phyloP scores from a whole-genome alignment of 1,140 invertebrate genomes.

The Zaprionus gabonicus region DNA sequence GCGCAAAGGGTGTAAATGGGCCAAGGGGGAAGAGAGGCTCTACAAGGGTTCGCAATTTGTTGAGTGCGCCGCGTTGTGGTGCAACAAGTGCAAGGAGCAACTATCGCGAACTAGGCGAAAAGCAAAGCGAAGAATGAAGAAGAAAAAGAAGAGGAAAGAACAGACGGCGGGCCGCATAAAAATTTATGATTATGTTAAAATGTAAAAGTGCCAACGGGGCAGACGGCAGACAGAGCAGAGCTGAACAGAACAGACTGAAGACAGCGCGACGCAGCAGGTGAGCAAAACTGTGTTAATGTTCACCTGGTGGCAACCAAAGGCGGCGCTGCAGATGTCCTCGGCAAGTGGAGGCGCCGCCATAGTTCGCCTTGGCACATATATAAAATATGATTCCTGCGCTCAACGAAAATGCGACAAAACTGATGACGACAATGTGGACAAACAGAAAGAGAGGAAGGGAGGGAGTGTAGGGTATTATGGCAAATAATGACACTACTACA shows the following conservation, averaged over 20 bases:
- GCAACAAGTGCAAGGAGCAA: constrained; percentile 71
- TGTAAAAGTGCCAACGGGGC: constrained; percentile 72
- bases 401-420: constrained; percentile 76
- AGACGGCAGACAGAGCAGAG: constrained; percentile 5
- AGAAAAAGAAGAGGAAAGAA: neutral
- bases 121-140: neutral
- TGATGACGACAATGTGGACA: constrained; percentile 68
- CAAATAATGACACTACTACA: constrained; percentile 70
- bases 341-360: constrained; percentile 22
- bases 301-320: constrained; percentile 22
- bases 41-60: constrained; percentile 62
- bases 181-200: constrained; percentile 83
- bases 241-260: neutral
- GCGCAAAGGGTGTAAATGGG: neutral
- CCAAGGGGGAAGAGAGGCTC: neutral
- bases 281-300: constrained; percentile 78
- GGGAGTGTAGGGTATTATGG: constrained; percentile 56
- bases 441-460: neutral
- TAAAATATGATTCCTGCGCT: constrained; percentile 72
- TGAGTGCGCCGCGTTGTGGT: constrained; percentile 47
- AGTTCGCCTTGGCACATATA: constrained; percentile 39
- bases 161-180: constrained; percentile 80
- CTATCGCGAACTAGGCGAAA: constrained; percentile 67
- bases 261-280: constrained; percentile 62
- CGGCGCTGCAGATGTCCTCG: constrained; percentile 16